Evolutionary conservation across 2,888 invertebrate genomes (phyloP).

Genomic region (Drosophila cyrtoloma): DNA sequence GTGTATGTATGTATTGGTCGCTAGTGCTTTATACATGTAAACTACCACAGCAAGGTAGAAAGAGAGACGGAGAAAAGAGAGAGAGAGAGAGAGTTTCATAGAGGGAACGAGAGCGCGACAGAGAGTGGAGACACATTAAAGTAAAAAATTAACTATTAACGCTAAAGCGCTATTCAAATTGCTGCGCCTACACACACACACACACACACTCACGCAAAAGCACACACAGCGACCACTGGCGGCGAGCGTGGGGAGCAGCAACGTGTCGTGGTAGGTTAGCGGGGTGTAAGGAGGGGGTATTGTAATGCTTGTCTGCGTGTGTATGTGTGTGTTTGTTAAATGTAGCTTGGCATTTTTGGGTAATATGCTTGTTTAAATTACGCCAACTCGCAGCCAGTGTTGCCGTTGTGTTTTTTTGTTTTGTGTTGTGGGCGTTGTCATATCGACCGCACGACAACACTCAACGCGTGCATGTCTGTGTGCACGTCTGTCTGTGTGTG

Average conservation of each 20-base stretch:
- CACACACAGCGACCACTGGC: background rate
- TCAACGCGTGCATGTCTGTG: constrained; percentile 7
- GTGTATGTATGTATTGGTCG: constrained; percentile 7
- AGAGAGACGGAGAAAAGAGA: constrained; percentile 4
- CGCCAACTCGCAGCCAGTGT: constrained; percentile 42
- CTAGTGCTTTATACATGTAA: constrained; percentile 20
- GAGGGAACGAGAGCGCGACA: background rate
- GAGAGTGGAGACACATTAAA: constrained; percentile 17
- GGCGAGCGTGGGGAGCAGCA: background rate
- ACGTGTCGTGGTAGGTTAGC: background rate
- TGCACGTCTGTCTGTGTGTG: constrained; percentile 8
- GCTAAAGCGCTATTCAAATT: constrained; percentile 76
- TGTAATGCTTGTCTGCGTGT: constrained; percentile 31
- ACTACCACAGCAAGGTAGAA: constrained; percentile 14
- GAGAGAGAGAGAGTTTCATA: background rate
- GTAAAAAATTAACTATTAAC: constrained; percentile 76
- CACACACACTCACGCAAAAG: background rate
- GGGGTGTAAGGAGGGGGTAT: background rate
- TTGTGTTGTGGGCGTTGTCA: constrained; percentile 67
- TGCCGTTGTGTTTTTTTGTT: constrained; percentile 14
- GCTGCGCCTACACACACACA: constrained; percentile 57
- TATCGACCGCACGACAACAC: constrained; percentile 73
- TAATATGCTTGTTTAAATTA: constrained; percentile 77
- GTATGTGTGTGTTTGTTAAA: constrained; percentile 47
- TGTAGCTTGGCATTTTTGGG: constrained; percentile 67